Evolutionary conservation across 2,113 vertebrate species (phyloP), one percentile per base, ranked within the genome.

Genomic region (Phylloscopus trochiloides): DNA sequence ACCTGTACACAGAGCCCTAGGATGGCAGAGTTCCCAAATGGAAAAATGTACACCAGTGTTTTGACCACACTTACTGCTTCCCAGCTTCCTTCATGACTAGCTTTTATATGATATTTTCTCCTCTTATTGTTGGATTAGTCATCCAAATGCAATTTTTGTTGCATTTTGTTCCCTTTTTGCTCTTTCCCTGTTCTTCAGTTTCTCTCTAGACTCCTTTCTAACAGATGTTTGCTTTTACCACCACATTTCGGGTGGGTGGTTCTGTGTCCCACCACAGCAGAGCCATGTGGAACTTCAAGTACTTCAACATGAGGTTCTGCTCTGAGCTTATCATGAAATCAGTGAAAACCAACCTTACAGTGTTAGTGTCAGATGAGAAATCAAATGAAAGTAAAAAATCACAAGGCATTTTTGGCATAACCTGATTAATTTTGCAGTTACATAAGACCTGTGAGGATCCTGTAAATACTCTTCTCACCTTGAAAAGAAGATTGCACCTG

Each of bases 401-500:
- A 28, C 58, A 54, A 62, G n/a, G 42, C 9, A 3, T 72, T 59
- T 34, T 84, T 59, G 47, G 29, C 50, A 43, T 11, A 76, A 40
- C 51, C 26, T 72, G 66, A 42, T 58, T 17, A 25, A 54, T 61
- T 85, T 50, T 82, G 62, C 47, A 55, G 51, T 73, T 93, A 31
- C 12, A 11, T 63, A 79, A 85, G 67, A 92, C 63, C 72, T 55
- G n/a, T 67, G n/a, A n/a, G 14, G 50, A 47, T 66, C 34, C 47
- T 95, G 63, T 86, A 88, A 95, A 86, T 38, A 51, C 40, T 70
- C n/a, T 71, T 86, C 63, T 94, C 78, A 92, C 90, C 88, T 88
- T 88, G 93, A 73, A 70, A 83, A 76, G 26, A 81, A 76, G 38
- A 66, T 58, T 74, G 28, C 59, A 93, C 75, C 82, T 93, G 63